Evolutionary conservation across 2,888 invertebrate species (phyloP).

Genomic region (Xylota sylvarum): DNA sequence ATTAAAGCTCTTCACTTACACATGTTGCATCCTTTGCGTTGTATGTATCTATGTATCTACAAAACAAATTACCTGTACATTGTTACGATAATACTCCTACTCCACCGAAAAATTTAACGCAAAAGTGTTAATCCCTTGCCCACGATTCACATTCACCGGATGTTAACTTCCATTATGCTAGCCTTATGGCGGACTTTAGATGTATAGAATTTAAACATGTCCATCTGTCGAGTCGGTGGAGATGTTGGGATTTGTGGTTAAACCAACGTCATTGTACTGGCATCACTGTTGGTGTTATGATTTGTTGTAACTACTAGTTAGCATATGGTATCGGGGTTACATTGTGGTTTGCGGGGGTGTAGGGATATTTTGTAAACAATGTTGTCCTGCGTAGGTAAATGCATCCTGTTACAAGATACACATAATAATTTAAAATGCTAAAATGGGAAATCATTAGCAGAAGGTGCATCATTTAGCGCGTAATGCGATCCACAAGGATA

Average conservation of each 20-base stretch:
- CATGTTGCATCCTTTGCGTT: conserved; percentile 22
- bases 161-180: conserved; percentile 42
- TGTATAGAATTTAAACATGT: conserved; percentile 48
- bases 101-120: conserved; percentile 21
- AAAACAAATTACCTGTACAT: conserved; percentile 44
- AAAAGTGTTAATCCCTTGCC: conserved; percentile 45
- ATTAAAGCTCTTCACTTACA: not conserved
- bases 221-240: conserved; percentile 35
- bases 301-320: conserved; percentile 33
- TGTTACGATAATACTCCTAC: conserved; percentile 9
- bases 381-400: not conserved
- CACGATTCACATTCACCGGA: conserved; percentile 21
- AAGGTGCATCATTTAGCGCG: not conserved
- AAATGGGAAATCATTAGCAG: not conserved
- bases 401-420: not conserved
- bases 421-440: not conserved
- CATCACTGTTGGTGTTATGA: conserved; percentile 29
- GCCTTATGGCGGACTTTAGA: conserved; percentile 42
- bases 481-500: not conserved
- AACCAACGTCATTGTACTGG: conserved; percentile 23
- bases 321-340: conserved; percentile 31
- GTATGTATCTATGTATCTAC: no score
- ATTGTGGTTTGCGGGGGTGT: conserved; percentile 26
- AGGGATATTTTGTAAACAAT: not conserved
- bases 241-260: conserved; percentile 49